Base-by-base conservation (phyloP, 2,797 vertebrate species). In the Halcyon chelicuti region DNA sequence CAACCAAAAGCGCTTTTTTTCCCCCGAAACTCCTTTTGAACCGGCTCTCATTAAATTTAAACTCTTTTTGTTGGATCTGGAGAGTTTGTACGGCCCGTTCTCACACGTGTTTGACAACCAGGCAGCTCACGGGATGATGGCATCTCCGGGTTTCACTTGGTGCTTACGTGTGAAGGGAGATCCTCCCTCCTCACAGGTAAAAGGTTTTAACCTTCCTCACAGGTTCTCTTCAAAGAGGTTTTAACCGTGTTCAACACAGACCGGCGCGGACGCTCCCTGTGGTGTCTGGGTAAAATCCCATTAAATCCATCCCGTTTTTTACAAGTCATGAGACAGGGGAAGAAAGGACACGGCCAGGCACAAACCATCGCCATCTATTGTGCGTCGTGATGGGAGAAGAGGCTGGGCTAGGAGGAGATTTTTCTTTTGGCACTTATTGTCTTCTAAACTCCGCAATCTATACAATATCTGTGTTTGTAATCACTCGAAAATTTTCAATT, bases 401-500 rank as follows among this genome's bases (percentile, higher is more conserved):
- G 58, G 54, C 67, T 28, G 66, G 18, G 81, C 85, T 86, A 73
- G 1, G 0, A 68, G 92, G 87, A 87, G 68, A 84, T 80, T 89
- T 81, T 72, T 86, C 75, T 39, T 90, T 91, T 92, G 91, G 86
- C 87, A 42, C 66, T 95, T 68, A 84, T 61, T 90, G 93, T 96
- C 97, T 97, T 86, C 93, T 97, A 76, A 97, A 94, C 94, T 92
- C 93, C 22, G 2, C 96, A 96, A 96, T 96, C 95, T 71, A 97
- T 95, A 88, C 88, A 75, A 96, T 96, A 90, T 92, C 95, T 95
- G 35, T 92, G 95, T 95, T 98, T 93, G 97, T 98, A 97, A 98
- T 97, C 97, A 96, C 97, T 97, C 39, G 84, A 97, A 98, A 97
- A 80, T 97, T 98, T 98, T 98, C 98, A 98, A 98, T 98, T 98